These are phyloP conservation scores for Vipera latastei DNA, from an alignment of 2,797 vertebrate genomes.

Conservation along the genomic window DNA sequence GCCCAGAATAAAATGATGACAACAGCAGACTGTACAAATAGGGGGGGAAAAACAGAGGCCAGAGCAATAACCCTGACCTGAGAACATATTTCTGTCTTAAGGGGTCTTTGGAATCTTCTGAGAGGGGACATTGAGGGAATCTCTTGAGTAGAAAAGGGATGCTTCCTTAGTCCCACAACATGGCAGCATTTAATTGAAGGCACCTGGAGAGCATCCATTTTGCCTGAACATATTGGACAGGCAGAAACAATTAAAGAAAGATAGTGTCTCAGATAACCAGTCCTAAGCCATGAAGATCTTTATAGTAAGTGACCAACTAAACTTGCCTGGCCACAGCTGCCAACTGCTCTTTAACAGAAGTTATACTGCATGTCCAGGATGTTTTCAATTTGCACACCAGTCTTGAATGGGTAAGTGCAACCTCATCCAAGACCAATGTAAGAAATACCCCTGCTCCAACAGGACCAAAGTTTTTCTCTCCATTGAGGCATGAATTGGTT, in stretches of 20 bases:
- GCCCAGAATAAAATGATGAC: not conserved
- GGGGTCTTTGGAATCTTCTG: not conserved
- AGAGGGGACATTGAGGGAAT: not conserved
- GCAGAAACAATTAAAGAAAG: not conserved
- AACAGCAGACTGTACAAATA: not conserved
- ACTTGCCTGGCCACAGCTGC: not conserved
- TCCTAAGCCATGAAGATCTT: not conserved
- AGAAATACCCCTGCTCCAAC: not conserved
- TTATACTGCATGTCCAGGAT: not conserved
- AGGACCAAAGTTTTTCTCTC: not conserved
- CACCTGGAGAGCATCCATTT: not conserved
- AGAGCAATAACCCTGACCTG: not conserved
- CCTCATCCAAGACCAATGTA: not conserved
- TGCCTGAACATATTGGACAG: not conserved
- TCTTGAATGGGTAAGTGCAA: not conserved
- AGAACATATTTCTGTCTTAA: not conserved
- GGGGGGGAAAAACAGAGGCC: not conserved
- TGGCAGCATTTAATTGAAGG: not conserved
- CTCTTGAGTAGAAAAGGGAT: not conserved
- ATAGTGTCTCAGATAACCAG: not conserved
- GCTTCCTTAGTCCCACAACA: not conserved
- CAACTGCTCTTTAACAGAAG: not conserved
- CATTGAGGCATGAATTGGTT: not conserved
- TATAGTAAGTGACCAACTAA: not conserved
- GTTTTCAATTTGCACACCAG: not conserved